These are phyloP conservation scores for Petrophora chlorosata DNA, from an alignment of 2,888 invertebrate genomes.

Conservation along the genomic window DNA sequence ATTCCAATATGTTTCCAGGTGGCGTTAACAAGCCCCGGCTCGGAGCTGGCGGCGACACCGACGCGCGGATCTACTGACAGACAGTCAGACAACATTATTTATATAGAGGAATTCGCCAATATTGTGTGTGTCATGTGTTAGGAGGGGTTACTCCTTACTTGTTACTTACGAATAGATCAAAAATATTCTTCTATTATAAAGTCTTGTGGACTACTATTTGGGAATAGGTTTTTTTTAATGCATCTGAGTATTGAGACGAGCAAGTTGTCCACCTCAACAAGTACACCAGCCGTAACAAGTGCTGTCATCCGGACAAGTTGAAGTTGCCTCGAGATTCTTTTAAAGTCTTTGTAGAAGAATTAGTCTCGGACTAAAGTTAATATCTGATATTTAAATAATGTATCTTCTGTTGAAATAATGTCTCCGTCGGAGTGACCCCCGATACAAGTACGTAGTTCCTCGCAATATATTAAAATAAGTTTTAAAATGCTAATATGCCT, in stretches of 20 bases:
- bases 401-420: not conserved
- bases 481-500: constrained; percentile 12
- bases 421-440: not conserved
- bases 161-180: too few relatives aligned
- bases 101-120: not conserved
- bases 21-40: constrained; percentile 39
- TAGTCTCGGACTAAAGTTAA: too few relatives aligned
- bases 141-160: not conserved
- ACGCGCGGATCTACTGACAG: constrained; percentile 2
- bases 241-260: too few relatives aligned
- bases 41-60: constrained; percentile 16
- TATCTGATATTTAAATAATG: too few relatives aligned
- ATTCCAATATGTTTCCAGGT: constrained; percentile 24
- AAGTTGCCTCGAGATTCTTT: too few relatives aligned
- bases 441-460: not conserved
- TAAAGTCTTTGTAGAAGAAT: too few relatives aligned
- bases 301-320: too few relatives aligned
- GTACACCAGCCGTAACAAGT: too few relatives aligned
- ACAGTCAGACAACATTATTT: constrained; percentile 2
- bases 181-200: too few relatives aligned
- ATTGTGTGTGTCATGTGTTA: not conserved
- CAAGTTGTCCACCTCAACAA: too few relatives aligned
- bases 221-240: not conserved
- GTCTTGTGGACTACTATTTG: too few relatives aligned
- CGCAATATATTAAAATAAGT: constrained; percentile 2